These are phyloP conservation scores for Pollicipes pollicipes DNA, from an alignment of 1,140 invertebrate genomes.

Conservation along the genomic window DNA sequence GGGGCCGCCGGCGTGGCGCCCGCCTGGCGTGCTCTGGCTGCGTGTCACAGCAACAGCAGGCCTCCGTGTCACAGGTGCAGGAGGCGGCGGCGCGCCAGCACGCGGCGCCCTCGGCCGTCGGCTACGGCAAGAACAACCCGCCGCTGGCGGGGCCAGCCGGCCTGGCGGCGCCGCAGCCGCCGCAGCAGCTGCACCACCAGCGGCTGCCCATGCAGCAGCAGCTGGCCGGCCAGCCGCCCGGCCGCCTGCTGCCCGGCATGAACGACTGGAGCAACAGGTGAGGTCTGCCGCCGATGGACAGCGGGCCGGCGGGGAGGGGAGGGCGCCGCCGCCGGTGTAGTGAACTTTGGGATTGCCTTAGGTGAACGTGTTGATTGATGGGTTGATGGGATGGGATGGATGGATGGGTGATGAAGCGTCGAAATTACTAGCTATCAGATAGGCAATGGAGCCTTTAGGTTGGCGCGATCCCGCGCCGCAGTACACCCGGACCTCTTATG, in stretches of 20 bases:
- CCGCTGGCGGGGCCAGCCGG: conserved; percentile 23
- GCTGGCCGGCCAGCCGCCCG: conserved; percentile 12
- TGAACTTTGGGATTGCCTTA: too few relatives aligned
- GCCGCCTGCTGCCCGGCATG: conserved; percentile 12
- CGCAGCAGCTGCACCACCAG: not conserved
- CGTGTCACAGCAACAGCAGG: not conserved
- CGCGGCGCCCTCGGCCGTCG: conserved; percentile 41
- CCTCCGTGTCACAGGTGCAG: conserved; percentile 40
- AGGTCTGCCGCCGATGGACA: conserved; percentile 16
- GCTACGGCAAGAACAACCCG: conserved; percentile 50
- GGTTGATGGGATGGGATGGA: too few relatives aligned
- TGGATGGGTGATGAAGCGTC: too few relatives aligned
- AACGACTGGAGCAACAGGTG: conserved; percentile 29
- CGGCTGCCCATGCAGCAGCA: conserved; percentile 19
- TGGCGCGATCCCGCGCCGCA: too few relatives aligned
- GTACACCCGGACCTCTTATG: too few relatives aligned
- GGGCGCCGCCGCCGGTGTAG: too few relatives aligned
- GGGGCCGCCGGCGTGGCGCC: too few relatives aligned
- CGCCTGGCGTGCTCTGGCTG: too few relatives aligned
- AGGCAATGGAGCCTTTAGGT: too few relatives aligned
- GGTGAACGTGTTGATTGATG: too few relatives aligned
- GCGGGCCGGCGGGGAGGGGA: too few relatives aligned
- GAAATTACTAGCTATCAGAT: too few relatives aligned
- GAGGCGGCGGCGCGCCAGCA: conserved; percentile 65
- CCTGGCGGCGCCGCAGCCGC: conserved; percentile 16